Evolutionary conservation across 2,888 invertebrate genomes (phyloP), one percentile per base, ranked within the genome.

Genomic region (Thymelicus sylvestris): DNA sequence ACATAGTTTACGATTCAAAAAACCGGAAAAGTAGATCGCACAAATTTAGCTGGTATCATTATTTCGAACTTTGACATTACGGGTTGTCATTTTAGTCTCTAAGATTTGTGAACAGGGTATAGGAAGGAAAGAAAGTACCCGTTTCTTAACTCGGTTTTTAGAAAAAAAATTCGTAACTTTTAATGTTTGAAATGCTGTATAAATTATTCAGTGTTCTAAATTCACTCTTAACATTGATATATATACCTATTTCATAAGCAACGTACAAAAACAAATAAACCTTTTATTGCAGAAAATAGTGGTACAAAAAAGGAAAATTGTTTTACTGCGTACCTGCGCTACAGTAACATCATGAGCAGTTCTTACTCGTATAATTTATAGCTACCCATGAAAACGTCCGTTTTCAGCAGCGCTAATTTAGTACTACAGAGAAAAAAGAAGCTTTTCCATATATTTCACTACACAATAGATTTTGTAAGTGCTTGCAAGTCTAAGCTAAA

Each of bases 361-460:
- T 67, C 48, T 50, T 52, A 52, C 41, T 62, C 15, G 68, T 62
- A 68, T 62, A 68, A 62, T 68, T 68, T 68, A 68, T 62, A 47
- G 68, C 55, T 62, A 48, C 47, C 52, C 41, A 68, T 62, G 68
- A 68, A 68, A 68, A 68, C 62, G 62, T 31, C 44, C 15, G 67
- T 62, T 55, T 67, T 68, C 31, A 68, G 62, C 61, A 44, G 24
- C 41, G 41, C 52, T 39, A 67, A 52, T 67, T 61, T 52, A 61
- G 52, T 52, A 39, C 62, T 15, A 47, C 55, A 52, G 50, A 44
- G 50, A 62, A 67, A 67, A 61, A 19, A 48, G 10, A 12, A 44
- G 44, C 12, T 44, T 48, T 57, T 44, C 24, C 24, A 10, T 31
- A 15, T 44, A 39, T 60, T 67, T 60, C 19, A 24, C 38, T 15